A percentile compares a stretch with the other conserved stretches of the same genome.
These are phyloP conservation scores for Tinea trinotella DNA, from an alignment of 2,888 invertebrate genomes.

Conservation along the genomic window DNA sequence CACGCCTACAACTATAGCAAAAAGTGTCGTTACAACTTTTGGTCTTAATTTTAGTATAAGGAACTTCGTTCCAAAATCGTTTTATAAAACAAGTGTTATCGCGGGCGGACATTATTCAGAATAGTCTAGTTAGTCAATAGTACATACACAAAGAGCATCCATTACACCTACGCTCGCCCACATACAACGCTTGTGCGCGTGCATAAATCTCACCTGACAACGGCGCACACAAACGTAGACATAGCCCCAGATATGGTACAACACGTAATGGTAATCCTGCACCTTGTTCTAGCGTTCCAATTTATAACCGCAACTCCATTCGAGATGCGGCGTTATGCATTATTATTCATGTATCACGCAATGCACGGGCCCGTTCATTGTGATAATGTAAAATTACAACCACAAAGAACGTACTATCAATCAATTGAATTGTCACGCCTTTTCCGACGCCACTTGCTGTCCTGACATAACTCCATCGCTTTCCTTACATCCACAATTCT, in stretches of 20 bases:
- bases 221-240: slow-evolving; percentile 24
- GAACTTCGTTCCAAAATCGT: too few species aligned
- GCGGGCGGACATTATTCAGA: slow-evolving; percentile 4
- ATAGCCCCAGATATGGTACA: slow-evolving; percentile 25
- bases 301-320: slow-evolving; percentile 31
- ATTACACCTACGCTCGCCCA: slow-evolving; percentile 49
- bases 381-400: slow-evolving; percentile 2
- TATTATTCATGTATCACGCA: slow-evolving; percentile 31
- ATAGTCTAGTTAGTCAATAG: slow-evolving; percentile 4
- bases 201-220: slow-evolving; percentile 47
- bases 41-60: too few species aligned
- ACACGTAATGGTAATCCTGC: slow-evolving; percentile 17
- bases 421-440: background rate
- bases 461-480: too few species aligned
- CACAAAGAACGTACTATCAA: background rate
- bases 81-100: too few species aligned
- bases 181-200: slow-evolving; percentile 41
- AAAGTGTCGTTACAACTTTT: too few species aligned
- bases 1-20: too few species aligned
- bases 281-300: slow-evolving; percentile 28
- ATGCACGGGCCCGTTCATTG: background rate
- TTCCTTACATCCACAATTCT: too few species aligned
- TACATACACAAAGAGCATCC: slow-evolving; percentile 32
- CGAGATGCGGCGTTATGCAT: slow-evolving; percentile 34
- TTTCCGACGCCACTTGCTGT: too few species aligned